These are phyloP conservation scores for Danio albolineatus DNA, from an alignment of 2,797 vertebrate genomes.

Conservation along the genomic window DNA sequence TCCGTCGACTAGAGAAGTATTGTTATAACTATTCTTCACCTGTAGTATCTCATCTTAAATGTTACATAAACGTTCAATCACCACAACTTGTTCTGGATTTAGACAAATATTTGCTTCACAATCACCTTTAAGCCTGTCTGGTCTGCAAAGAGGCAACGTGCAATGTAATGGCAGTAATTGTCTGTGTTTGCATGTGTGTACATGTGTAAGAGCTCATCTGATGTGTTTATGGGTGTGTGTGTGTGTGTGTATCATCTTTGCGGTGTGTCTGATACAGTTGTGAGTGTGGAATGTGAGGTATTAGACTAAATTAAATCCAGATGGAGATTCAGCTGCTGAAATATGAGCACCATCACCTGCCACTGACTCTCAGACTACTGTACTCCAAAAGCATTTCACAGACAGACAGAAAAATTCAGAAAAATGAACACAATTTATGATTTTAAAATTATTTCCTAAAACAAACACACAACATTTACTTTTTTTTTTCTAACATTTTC, in stretches of 20 bases:
- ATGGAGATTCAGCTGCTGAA: conserved; percentile 33
- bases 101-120: not conserved
- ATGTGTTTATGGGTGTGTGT: not conserved
- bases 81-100: not conserved
- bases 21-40: too few relatives aligned
- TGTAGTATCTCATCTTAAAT: not conserved
- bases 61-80: not conserved
- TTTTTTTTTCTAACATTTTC: too few relatives aligned
- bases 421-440: not conserved
- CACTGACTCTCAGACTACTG: not conserved
- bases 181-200: not conserved
- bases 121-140: not conserved
- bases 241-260: not conserved
- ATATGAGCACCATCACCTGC: conserved; percentile 33
- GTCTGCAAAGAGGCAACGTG: not conserved
- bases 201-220: not conserved
- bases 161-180: not conserved
- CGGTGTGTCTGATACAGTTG: conserved; percentile 1
- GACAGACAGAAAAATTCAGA: not conserved
- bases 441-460: not conserved
- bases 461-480: too few relatives aligned
- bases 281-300: conserved; percentile 31
- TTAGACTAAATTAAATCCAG: conserved; percentile 16
- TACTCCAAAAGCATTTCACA: not conserved
- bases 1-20: too few relatives aligned